A percentile compares a stretch with the other conserved stretches of the same genome.
These are phyloP conservation scores for Pachymerium ferrugineum DNA, from an alignment of 2,888 invertebrate genomes.

Conservation along the genomic window DNA sequence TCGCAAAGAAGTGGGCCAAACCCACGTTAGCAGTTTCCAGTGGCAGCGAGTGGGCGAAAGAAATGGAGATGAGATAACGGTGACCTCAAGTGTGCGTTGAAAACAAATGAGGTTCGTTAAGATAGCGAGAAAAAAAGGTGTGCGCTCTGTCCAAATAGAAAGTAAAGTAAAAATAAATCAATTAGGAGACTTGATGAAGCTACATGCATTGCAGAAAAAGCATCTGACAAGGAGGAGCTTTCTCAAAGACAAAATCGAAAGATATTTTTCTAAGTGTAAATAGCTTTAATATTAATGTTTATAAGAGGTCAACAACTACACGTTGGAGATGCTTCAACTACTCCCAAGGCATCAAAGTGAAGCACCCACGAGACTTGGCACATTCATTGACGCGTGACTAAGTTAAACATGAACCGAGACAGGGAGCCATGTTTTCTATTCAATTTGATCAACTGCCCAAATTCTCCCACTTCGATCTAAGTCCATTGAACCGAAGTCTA, in stretches of 20 bases:
- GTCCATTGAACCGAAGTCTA: slow-evolving; percentile 10
- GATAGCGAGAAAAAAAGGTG: not conserved
- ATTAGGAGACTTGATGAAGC: not conserved
- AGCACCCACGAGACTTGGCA: not conserved
- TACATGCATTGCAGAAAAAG: not conserved
- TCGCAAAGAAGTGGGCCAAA: not conserved
- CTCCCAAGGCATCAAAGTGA: not conserved
- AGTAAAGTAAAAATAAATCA: not conserved
- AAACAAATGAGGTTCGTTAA: slow-evolving; percentile 20
- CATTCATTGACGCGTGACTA: slow-evolving; percentile 7
- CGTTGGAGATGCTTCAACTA: not conserved
- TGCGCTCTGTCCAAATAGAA: not conserved
- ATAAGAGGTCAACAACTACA: slow-evolving; percentile 4
- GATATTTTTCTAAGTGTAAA: not conserved
- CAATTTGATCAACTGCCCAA: slow-evolving; percentile 21
- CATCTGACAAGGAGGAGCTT: not conserved
- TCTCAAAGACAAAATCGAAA: not conserved
- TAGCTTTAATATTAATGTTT: not conserved
- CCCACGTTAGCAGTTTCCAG: slow-evolving; percentile 3
- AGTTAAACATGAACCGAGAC: not conserved
- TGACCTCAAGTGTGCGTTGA: slow-evolving; percentile 10
- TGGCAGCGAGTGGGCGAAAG: slow-evolving; percentile 12
- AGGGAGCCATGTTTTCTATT: slow-evolving; percentile 14
- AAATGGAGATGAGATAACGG: slow-evolving; percentile 14
- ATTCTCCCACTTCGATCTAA: not conserved